Base-by-base conservation (phyloP, 2,797 vertebrate genomes). In the Sylvia borin region DNA sequence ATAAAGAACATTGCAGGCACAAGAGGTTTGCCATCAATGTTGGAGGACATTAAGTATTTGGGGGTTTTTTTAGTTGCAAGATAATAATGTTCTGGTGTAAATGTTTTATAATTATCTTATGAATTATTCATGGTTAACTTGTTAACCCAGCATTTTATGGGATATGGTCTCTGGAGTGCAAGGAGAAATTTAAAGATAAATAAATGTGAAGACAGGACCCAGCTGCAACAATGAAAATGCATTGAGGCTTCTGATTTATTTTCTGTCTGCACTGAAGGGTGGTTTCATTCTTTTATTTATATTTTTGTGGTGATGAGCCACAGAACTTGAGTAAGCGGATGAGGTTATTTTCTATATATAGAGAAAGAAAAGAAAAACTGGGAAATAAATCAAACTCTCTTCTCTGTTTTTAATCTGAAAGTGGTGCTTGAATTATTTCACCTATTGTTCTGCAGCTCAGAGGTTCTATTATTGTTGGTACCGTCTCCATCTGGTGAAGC, bases 101-200 rank as follows among this genome's bases (percentile, higher is more conserved):
- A 98, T 98, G 96, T 97, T 97, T 98, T 94, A 98, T 98, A 98
- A 98, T 98, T 97, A 91, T 68, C 88, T 98, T 92, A 97, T 98
- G 96, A 97, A 98, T 98, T 98, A 98, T 98, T 98, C 97, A 98
- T 94, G 58, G 93, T 78, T 95, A 96, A 97, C 96, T 98, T 97
- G 96, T 97, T 97, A 97, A 97, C 95, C 91, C 34, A 1, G 92
- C 92, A 84, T 96, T 98, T 97, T 97, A 97, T 93, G 94, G 95
- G 94, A 95, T 98, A 61, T 92, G 58, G 86, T 95, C 97, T 97
- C 96, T 80, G 53, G 88, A 95, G 95, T 82, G 61, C 77, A 79
- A 88, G 68, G 88, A 67, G 90, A 92, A 94, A 92, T 81, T 84
- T 91, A 89, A 97, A 97, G 95, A 97, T 76, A 96, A 97, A 97